Evolutionary conservation across 2,888 invertebrate genomes (phyloP), one percentile per base, ranked within the genome.

Genomic region (Ochropleura plecta): DNA sequence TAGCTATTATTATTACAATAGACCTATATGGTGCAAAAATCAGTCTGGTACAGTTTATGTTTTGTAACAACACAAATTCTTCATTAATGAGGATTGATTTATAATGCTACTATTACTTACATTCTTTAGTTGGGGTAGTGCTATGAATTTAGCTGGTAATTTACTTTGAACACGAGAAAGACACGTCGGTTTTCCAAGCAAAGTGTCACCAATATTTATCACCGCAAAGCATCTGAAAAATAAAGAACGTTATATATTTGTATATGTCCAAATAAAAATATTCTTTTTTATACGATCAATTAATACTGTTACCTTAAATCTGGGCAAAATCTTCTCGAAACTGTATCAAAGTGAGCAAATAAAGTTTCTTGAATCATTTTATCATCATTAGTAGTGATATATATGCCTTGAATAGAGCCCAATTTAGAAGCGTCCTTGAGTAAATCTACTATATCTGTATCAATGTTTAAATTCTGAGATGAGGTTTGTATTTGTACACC

Each of bases 361-460:
- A 88, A 44, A 14, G 76, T 73, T 55, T 87, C 78, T 30, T 82
- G 70, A 2, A 77, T 57, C 1, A 72, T 79, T 16, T 75, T 67
- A 18, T 79, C 64, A 44, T 76, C 71, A n/a, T 82, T 82, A 20
- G 81, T 73, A 5, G 86, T 69, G 0, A 87, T 65, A 75, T 88
- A 90, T 55, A 92, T 85, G 9, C 91, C 89, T 79, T 90, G 89
- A 6, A 92, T 20, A 6, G 84, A 68, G 0, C 88, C 90, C 63
- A 89, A 53, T 40, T 71, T 59, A 18, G 55, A 64, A 62, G 84
- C 82, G 0, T 88, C 76, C 6, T 80, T 84, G 4, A 91, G 30
- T 8, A 91, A 73, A 30, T 67, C 68, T 5, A 70, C 30, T 1
- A 90, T 40, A 20, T 79, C 77, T 16, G 64, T 63, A 46, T 76